Percentiles rank a stretch among this genome's conserved stretches.
phyloP scores from a whole-genome alignment of 2,888 invertebrate species.

The Pasiphila rectangulata region DNA sequence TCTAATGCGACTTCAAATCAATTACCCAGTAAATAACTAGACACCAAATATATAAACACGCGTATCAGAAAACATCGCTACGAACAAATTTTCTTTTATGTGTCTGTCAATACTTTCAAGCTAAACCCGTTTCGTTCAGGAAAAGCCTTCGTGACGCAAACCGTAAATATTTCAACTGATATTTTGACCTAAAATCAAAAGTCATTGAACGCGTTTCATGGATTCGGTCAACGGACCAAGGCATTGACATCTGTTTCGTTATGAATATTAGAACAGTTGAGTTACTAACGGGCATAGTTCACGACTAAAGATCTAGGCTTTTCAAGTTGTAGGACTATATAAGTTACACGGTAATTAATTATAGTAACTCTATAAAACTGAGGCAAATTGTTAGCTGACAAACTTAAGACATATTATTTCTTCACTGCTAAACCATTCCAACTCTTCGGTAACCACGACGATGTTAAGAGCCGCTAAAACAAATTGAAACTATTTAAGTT shows the following conservation, averaged over 20 bases:
- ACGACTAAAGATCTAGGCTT: neutral
- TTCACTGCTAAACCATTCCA: too few species aligned
- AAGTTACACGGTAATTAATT: neutral
- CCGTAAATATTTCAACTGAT: slow-evolving; percentile 39
- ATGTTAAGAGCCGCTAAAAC: too few species aligned
- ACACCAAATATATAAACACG: neutral
- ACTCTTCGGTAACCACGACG: too few species aligned
- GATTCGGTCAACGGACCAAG: slow-evolving; percentile 33
- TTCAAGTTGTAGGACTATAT: neutral
- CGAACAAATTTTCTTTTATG: neutral
- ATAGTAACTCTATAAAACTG: too few species aligned
- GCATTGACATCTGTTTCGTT: slow-evolving; percentile 29
- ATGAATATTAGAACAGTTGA: neutral
- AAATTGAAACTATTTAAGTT: too few species aligned
- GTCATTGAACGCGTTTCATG: slow-evolving; percentile 40
- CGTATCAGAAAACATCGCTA: neutral
- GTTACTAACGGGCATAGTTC: neutral
- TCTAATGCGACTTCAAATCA: too few species aligned
- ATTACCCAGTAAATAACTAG: too few species aligned
- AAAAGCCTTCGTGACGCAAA: slow-evolving; percentile 46
- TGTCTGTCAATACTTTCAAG: neutral
- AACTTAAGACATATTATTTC: too few species aligned
- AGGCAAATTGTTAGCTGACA: too few species aligned
- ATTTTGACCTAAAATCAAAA: slow-evolving; percentile 39
- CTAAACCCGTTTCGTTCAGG: slow-evolving; percentile 8